phyloP scores from a whole-genome alignment of 1,140 invertebrate genomes.

The Helicoverpa zea region DNA sequence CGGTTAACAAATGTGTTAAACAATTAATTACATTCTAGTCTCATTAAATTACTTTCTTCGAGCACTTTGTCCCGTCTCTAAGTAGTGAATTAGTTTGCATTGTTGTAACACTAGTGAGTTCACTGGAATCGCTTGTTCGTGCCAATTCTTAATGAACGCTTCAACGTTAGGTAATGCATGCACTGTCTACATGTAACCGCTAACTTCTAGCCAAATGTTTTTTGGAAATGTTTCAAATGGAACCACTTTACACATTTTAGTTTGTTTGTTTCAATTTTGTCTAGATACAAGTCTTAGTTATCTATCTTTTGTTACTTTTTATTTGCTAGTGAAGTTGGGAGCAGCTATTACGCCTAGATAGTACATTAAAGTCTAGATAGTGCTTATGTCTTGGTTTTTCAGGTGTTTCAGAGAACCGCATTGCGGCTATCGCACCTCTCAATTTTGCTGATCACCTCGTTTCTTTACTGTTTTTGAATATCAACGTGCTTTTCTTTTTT shows the following conservation, averaged over 20 bases:
- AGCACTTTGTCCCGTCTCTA: neutral
- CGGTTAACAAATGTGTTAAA: too few species aligned
- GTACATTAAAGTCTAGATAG: slow-evolving; percentile 3
- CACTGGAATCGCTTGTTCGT: neutral
- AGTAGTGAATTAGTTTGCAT: slow-evolving; percentile 1
- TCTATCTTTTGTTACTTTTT: neutral
- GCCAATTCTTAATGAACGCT: slow-evolving; percentile 25
- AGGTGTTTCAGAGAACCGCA: slow-evolving; percentile 9
- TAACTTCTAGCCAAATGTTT: neutral
- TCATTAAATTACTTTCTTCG: slow-evolving; percentile 5
- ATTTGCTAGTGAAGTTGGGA: neutral
- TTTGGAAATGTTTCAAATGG: slow-evolving; percentile 31
- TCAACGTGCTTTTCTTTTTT: too few species aligned
- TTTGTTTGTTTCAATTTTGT: too few species aligned
- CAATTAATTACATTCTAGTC: neutral
- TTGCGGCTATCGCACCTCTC: slow-evolving; percentile 14
- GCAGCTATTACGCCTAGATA: neutral
- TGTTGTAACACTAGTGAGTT: neutral
- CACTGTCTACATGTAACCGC: neutral
- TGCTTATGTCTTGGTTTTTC: neutral
- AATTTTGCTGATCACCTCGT: slow-evolving; percentile 9
- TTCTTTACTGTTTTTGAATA: too few species aligned
- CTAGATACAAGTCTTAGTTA: too few species aligned
- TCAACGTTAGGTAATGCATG: neutral
- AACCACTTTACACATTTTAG: neutral